A percentile compares a stretch with the other conserved stretches of the same genome.
Evolutionary conservation across 2,888 invertebrate species (phyloP).

Genomic region (Notodonta ziczac): DNA sequence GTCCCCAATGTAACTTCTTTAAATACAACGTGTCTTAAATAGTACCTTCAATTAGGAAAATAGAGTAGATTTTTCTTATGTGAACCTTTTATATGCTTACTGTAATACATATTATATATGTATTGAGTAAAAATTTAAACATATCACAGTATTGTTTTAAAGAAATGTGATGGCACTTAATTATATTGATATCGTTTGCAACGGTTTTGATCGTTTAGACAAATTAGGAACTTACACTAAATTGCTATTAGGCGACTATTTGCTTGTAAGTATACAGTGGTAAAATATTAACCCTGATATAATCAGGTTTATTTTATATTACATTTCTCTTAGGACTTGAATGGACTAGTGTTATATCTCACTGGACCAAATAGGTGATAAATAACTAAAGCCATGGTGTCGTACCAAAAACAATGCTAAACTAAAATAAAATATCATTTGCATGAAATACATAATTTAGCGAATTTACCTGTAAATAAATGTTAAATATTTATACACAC

Average conservation of each 20-base stretch:
- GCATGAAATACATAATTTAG: neutral
- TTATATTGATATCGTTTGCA: conserved; percentile 32
- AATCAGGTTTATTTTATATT: conserved; percentile 33
- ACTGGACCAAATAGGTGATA: conserved; percentile 42
- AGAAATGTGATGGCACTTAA: conserved; percentile 37
- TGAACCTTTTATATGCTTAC: conserved; percentile 45
- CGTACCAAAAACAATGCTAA: conserved; percentile 16
- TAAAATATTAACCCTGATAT: conserved; percentile 24
- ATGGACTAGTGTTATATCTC: conserved; percentile 25
- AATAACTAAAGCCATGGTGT: conserved; percentile 20
- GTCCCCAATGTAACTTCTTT: conserved; percentile 51
- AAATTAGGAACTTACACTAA: conserved; percentile 7
- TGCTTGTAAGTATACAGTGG: conserved; percentile 20
- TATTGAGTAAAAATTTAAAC: conserved; percentile 52
- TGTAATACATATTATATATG: conserved; percentile 60
- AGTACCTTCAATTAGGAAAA: conserved; percentile 76
- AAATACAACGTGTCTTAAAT: conserved; percentile 77
- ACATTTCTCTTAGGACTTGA: conserved; percentile 22
- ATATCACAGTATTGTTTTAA: conserved; percentile 50
- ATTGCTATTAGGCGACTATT: conserved; percentile 30
- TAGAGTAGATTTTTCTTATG: conserved; percentile 54
- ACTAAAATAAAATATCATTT: neutral
- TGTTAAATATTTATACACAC: conserved; percentile 8
- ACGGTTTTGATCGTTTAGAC: conserved; percentile 6
- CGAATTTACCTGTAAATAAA: neutral